Percentiles rank a stretch among this genome's conserved stretches.
phyloP scores from a whole-genome alignment of 2,797 vertebrate species.

The Chelonia mydas region DNA sequence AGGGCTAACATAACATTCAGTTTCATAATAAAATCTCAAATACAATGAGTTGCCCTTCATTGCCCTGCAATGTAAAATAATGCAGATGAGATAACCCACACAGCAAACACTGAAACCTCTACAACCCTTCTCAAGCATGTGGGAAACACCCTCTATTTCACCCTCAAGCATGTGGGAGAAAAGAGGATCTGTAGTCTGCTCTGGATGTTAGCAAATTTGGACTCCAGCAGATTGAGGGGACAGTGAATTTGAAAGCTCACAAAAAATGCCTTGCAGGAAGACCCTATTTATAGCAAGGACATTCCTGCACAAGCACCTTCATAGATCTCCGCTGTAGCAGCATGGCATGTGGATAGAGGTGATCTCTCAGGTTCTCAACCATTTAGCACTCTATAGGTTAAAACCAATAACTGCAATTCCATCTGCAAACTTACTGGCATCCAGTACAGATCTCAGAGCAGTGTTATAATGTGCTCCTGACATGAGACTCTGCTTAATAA shows the following conservation, averaged over 20 bases:
- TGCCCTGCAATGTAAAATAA: neutral
- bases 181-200: neutral
- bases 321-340: neutral
- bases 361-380: neutral
- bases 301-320: neutral
- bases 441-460: neutral
- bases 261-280: neutral
- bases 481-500: neutral
- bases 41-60: neutral
- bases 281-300: neutral
- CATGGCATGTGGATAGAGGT: neutral
- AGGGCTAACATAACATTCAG: neutral
- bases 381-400: neutral
- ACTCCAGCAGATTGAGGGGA: neutral
- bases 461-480: neutral
- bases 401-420: neutral
- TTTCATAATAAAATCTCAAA: neutral
- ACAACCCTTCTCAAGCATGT: neutral
- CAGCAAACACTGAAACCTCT: neutral
- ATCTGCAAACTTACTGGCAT: neutral
- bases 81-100: neutral
- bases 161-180: neutral
- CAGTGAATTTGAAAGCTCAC: neutral
- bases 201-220: neutral
- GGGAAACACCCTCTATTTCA: too few relatives aligned